Percentiles rank a stretch among this genome's conserved stretches.
phyloP scores from a whole-genome alignment of 2,888 invertebrate genomes.

The Diplazon laetatorius region DNA sequence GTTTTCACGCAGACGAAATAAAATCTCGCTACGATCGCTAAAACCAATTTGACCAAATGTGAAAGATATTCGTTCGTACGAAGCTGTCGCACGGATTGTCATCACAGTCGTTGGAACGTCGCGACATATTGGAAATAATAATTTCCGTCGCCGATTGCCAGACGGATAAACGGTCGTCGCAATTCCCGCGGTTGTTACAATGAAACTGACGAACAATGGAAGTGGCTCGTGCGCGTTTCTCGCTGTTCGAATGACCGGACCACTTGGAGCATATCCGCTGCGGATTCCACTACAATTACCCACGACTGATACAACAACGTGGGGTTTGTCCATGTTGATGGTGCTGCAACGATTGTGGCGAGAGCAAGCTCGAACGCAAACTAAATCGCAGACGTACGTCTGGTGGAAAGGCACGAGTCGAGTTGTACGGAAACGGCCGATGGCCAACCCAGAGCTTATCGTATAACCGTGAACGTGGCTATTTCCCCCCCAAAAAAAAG shows the following conservation, averaged over 20 bases:
- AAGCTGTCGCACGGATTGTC: not conserved
- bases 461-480: slow-evolving; percentile 31
- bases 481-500: too few species aligned
- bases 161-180: slow-evolving; percentile 15
- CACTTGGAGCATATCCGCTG: slow-evolving; percentile 41
- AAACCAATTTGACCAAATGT: slow-evolving; percentile 1
- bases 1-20: too few species aligned
- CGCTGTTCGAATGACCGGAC: slow-evolving; percentile 14
- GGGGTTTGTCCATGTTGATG: slow-evolving; percentile 4
- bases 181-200: slow-evolving; percentile 47
- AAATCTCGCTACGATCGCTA: not conserved
- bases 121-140: slow-evolving; percentile 37
- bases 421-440: slow-evolving; percentile 20
- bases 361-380: not conserved
- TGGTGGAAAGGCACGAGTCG: slow-evolving; percentile 29
- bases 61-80: not conserved
- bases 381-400: slow-evolving; percentile 21
- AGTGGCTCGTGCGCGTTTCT: slow-evolving; percentile 12
- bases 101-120: not conserved
- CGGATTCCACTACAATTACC: slow-evolving; percentile 38
- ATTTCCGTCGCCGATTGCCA: slow-evolving; percentile 5
- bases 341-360: slow-evolving; percentile 4
- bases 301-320: slow-evolving; percentile 3
- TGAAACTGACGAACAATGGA: slow-evolving; percentile 48
- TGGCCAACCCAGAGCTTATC: slow-evolving; percentile 37